Conservation (phyloP, 2,888 invertebrate genomes). For the Metellina segmentata region DNA sequence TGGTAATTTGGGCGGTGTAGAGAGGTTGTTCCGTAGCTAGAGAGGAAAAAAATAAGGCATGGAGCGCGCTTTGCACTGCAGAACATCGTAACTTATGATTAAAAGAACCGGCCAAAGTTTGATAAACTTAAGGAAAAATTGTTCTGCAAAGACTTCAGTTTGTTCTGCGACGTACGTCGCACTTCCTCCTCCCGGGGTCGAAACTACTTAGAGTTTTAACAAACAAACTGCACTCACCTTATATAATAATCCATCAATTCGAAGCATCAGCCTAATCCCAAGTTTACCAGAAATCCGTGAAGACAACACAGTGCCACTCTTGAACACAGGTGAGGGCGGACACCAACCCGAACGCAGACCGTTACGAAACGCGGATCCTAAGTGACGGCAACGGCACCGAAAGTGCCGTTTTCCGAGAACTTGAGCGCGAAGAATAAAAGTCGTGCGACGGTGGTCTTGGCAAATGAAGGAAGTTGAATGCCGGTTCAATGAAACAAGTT, state of each 20-base stretch:
- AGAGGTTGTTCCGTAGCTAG: too few relatives aligned
- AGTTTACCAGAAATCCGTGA: not conserved
- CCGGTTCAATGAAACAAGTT: slow-evolving; percentile 1
- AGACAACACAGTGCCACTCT: not conserved
- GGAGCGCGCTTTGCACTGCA: too few relatives aligned
- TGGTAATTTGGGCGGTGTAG: too few relatives aligned
- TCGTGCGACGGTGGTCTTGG: not conserved
- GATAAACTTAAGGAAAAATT: too few relatives aligned
- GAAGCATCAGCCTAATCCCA: not conserved
- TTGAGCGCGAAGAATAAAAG: not conserved
- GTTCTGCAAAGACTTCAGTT: too few relatives aligned
- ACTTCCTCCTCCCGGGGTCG: too few relatives aligned
- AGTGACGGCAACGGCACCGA: not conserved
- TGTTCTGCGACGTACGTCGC: too few relatives aligned
- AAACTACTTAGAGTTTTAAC: too few relatives aligned
- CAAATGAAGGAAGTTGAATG: slow-evolving; percentile 10
- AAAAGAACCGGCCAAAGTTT: too few relatives aligned
- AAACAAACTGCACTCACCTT: not conserved
- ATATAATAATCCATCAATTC: not conserved
- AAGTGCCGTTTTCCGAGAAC: slow-evolving; percentile 7
- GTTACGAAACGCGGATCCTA: not conserved
- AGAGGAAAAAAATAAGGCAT: too few relatives aligned
- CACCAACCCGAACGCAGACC: not conserved
- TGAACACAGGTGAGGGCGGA: not conserved
- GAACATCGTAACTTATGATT: too few relatives aligned